phyloP scores from a whole-genome alignment of 2,888 invertebrate species.

The Prenolepis imparis region DNA sequence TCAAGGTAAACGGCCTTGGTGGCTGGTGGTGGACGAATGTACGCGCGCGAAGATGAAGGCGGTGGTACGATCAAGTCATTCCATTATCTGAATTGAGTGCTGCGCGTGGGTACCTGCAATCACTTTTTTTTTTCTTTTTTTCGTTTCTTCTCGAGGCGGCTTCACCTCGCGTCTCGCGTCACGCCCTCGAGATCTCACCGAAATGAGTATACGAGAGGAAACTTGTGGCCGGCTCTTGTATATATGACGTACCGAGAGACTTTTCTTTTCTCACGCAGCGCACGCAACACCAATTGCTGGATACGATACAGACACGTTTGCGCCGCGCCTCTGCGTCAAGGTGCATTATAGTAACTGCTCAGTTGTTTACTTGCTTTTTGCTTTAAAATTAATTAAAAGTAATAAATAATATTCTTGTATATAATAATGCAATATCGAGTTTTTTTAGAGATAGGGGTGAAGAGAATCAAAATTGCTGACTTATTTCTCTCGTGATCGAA shows the following conservation, averaged over 20 bases:
- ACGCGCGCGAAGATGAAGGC: conserved; percentile 68
- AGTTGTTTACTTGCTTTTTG: neutral
- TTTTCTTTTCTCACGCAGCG: conserved; percentile 47
- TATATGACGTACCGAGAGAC: conserved; percentile 14
- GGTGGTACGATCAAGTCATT: conserved; percentile 84
- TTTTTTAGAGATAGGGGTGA: neutral
- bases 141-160: conserved; percentile 35
- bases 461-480: neutral
- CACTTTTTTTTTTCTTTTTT: conserved; percentile 64
- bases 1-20: conserved; percentile 69
- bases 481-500: neutral
- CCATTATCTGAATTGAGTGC: conserved; percentile 85
- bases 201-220: conserved; percentile 63
- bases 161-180: conserved; percentile 67
- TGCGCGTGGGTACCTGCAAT: conserved; percentile 81
- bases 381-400: neutral
- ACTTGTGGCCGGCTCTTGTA: conserved; percentile 26
- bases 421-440: neutral
- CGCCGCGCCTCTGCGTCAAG: conserved; percentile 15
- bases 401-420: conserved; percentile 6
- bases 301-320: neutral
- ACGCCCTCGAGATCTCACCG: conserved; percentile 75
- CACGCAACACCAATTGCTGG: conserved; percentile 24
- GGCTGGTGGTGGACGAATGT: conserved; percentile 58
- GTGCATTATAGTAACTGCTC: neutral